Conservation (phyloP, 92 coral and sea anemone genomes). For the Scolanthus callimorphus region DNA sequence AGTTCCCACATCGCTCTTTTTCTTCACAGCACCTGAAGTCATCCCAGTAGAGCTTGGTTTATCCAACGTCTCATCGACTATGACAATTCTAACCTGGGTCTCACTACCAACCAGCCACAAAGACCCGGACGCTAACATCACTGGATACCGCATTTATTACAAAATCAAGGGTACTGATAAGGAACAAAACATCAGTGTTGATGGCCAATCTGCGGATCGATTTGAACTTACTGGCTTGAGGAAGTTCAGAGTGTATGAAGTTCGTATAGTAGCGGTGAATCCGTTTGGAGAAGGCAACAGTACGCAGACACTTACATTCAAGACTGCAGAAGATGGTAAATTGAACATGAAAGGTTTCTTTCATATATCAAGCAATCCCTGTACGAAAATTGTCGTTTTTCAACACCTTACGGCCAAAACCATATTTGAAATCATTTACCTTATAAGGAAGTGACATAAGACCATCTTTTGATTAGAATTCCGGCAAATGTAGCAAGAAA, state of each 20-base stretch:
- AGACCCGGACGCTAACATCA: neutral
- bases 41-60: neutral
- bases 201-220: neutral
- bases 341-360: too few species aligned
- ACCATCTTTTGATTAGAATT: too few species aligned
- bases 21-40: constrained; percentile 1
- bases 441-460: too few species aligned
- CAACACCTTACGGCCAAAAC: too few species aligned
- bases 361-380: too few species aligned
- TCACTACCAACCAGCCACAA: neutral
- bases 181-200: neutral
- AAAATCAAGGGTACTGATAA: neutral
- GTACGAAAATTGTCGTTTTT: too few species aligned
- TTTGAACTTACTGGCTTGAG: neutral
- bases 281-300: neutral
- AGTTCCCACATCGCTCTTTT: too few species aligned
- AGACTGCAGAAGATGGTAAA: constrained; percentile 5
- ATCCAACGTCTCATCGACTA: neutral
- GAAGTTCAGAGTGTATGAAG: neutral
- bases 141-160: neutral
- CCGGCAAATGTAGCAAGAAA: too few species aligned
- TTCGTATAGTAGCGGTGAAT: neutral
- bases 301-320: neutral
- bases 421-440: too few species aligned
- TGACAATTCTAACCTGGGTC: neutral